phyloP scores from a whole-genome alignment of 2,797 vertebrate genomes.

The Myoxocephalus aenaeus region DNA sequence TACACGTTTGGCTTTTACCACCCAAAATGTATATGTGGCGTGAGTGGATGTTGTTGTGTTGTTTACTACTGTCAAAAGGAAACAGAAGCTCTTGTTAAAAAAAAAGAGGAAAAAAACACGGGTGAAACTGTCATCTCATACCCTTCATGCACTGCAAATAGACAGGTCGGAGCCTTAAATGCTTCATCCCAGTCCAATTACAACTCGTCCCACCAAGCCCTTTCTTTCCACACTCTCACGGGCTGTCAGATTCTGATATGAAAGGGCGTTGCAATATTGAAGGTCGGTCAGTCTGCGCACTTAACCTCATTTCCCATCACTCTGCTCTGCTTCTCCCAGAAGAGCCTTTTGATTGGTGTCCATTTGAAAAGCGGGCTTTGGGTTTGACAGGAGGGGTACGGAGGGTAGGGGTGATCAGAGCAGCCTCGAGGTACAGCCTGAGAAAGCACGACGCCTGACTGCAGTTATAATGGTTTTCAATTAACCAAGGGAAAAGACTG shows the following conservation, averaged over 20 bases:
- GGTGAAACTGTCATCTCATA: constrained; percentile 61
- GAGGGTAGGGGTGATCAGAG: constrained; percentile 54
- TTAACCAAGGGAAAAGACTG: constrained; percentile 69
- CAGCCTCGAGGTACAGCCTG: constrained; percentile 26
- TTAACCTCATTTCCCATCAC: constrained; percentile 82
- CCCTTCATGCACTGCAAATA: constrained; percentile 65
- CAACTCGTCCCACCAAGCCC: constrained; percentile 68
- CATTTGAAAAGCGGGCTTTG: constrained; percentile 70
- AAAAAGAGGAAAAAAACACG: constrained; percentile 15
- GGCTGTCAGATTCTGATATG: constrained; percentile 79
- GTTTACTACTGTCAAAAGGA: constrained; percentile 45
- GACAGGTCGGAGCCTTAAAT: constrained; percentile 71
- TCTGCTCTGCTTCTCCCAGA: constrained; percentile 64
- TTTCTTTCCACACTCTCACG: constrained; percentile 69
- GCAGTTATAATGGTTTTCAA: constrained; percentile 79
- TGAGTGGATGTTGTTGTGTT: constrained; percentile 29
- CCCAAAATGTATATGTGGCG: constrained; percentile 28
- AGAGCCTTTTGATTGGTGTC: constrained; percentile 78
- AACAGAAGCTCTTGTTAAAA: constrained; percentile 34
- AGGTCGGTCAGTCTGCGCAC: constrained; percentile 77
- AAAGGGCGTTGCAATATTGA: constrained; percentile 69
- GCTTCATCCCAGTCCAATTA: constrained; percentile 82
- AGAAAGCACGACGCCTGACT: constrained; percentile 64
- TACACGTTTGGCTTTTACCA: constrained; percentile 28
- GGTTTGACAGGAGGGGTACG: constrained; percentile 50